phyloP scores from a whole-genome alignment of 2,113 vertebrate genomes.

The Furnarius figulus region DNA sequence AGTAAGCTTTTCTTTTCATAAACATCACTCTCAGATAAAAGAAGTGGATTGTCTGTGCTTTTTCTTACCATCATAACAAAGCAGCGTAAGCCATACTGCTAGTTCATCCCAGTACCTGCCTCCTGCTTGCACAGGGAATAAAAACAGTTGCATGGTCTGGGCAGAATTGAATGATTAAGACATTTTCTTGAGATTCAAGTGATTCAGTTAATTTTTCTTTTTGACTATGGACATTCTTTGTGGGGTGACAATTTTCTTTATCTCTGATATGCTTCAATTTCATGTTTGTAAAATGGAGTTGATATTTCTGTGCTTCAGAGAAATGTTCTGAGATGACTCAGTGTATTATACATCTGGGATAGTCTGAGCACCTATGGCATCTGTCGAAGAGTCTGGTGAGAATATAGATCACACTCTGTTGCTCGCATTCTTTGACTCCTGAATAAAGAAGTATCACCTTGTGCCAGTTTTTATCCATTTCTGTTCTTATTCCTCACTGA shows the following conservation, averaged over 20 bases:
- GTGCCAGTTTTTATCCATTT: slow-evolving; percentile 8
- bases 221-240: not conserved
- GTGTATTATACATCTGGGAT: not conserved
- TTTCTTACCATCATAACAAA: not conserved
- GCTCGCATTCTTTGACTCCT: not conserved
- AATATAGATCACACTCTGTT: not conserved
- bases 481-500: not conserved
- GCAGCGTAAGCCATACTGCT: not conserved
- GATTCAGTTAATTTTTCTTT: not conserved
- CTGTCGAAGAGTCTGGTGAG: not conserved
- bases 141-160: not conserved
- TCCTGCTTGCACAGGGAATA: not conserved
- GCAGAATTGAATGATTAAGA: not conserved
- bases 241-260: not conserved
- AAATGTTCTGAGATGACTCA: not conserved
- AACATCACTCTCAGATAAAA: not conserved
- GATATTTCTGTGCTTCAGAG: not conserved
- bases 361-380: not conserved
- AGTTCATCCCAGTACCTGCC: not conserved
- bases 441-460: not conserved
- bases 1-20: not conserved
- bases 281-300: not conserved
- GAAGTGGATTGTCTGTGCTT: not conserved
- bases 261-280: not conserved
- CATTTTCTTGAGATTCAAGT: not conserved